Percentiles rank a stretch among this genome's conserved stretches.
These are phyloP conservation scores for Artibeus lituratus DNA, from an alignment of 2,797 vertebrate genomes.

Conservation along the genomic window DNA sequence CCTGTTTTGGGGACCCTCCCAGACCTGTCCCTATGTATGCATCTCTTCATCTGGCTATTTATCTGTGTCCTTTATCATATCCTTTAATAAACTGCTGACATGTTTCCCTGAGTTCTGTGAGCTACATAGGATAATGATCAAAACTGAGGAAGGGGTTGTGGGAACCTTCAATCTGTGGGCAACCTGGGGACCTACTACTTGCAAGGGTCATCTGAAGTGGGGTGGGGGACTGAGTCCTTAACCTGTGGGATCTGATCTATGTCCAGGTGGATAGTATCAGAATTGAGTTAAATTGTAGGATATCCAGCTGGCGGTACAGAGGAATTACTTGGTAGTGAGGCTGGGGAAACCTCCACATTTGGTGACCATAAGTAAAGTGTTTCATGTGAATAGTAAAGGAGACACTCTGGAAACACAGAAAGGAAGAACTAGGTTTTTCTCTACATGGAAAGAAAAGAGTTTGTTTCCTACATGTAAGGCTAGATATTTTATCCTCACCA, in stretches of 20 bases:
- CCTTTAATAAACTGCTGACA: not conserved
- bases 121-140: not conserved
- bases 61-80: not conserved
- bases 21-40: no score
- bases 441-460: not conserved
- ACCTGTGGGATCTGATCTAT: not conserved
- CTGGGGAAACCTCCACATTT: not conserved
- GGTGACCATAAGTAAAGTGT: not conserved
- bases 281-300: not conserved
- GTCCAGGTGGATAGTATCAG: not conserved
- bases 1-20: not conserved
- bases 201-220: not conserved
- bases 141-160: not conserved
- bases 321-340: not conserved
- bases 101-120: not conserved
- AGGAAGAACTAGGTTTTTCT: not conserved
- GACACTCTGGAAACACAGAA: not conserved
- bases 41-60: not conserved
- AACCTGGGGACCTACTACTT: not conserved
- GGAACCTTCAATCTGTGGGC: not conserved
- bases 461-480: not conserved
- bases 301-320: not conserved
- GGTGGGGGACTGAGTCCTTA: not conserved
- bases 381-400: not conserved
- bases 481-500: not conserved